phyloP scores from a whole-genome alignment of 1,140 invertebrate species.

The Formica selysi region DNA sequence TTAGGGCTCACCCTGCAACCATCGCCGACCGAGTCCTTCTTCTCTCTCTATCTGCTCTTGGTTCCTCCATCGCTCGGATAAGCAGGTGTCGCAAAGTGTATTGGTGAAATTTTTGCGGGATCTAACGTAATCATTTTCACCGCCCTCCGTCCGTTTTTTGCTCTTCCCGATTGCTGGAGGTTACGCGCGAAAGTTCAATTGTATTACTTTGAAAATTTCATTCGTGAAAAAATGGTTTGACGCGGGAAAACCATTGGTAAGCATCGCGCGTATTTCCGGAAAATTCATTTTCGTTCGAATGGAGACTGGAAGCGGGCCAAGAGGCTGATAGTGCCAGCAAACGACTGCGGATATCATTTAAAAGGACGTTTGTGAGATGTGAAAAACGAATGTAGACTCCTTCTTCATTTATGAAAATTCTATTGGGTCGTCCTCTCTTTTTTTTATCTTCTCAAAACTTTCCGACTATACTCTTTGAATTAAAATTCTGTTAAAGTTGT shows the following conservation, averaged over 20 bases:
- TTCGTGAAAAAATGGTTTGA: background rate
- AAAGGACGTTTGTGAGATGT: conserved; percentile 33
- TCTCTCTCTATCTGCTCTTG: background rate
- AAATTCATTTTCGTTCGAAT: conserved; percentile 43
- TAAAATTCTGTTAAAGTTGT: conserved; percentile 20
- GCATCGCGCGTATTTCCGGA: conserved; percentile 15
- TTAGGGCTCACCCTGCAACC: background rate
- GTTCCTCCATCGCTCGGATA: conserved; percentile 29
- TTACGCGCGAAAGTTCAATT: background rate
- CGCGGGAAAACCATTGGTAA: background rate
- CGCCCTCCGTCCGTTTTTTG: background rate
- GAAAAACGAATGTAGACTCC: conserved; percentile 21
- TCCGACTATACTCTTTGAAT: background rate
- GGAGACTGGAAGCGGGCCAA: conserved; percentile 38
- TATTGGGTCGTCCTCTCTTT: background rate
- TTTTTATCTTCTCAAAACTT: background rate
- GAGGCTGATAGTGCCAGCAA: background rate
- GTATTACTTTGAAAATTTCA: conserved; percentile 34
- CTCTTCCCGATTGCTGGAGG: background rate
- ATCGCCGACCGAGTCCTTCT: background rate
- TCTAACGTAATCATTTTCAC: conserved; percentile 24
- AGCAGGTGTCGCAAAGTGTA: conserved; percentile 65
- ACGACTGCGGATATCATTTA: conserved; percentile 39
- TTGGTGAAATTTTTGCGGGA: conserved; percentile 58
- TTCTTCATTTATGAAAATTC: conserved; percentile 32